Evolutionary conservation across 2,888 invertebrate genomes (phyloP).

Genomic region (Drosophila robusta): DNA sequence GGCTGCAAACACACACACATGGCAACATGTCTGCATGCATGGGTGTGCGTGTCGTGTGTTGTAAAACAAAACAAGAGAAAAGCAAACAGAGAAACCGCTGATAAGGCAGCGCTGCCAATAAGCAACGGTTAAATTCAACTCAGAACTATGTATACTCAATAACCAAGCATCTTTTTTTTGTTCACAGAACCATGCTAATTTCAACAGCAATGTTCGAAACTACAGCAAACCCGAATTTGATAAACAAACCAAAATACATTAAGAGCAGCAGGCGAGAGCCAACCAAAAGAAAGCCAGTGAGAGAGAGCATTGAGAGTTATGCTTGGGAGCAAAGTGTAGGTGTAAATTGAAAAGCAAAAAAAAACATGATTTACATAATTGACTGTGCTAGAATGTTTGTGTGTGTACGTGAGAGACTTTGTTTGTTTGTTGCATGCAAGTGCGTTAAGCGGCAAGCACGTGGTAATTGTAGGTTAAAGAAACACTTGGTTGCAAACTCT

Average conservation of each 20-base stretch:
- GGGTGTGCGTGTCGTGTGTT: constrained; percentile 10
- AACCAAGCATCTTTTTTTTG: constrained; percentile 23
- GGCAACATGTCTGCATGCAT: neutral
- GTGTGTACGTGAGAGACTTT: constrained; percentile 6
- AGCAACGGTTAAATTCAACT: constrained; percentile 13
- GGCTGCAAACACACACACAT: constrained; percentile 23
- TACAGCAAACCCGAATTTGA: constrained; percentile 31
- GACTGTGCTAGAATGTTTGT: constrained; percentile 7
- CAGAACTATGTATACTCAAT: constrained; percentile 8
- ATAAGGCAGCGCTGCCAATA: constrained; percentile 47
- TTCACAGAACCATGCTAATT: constrained; percentile 59
- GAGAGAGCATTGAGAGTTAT: constrained; percentile 11
- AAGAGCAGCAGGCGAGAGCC: constrained; percentile 1
- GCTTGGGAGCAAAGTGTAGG: constrained; percentile 6
- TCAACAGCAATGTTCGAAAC: constrained; percentile 42
- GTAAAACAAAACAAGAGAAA: constrained; percentile 60
- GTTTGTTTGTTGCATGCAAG: constrained; percentile 57
- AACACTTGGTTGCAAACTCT: constrained; percentile 34
- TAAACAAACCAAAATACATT: constrained; percentile 43
- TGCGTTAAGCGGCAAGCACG: constrained; percentile 67
- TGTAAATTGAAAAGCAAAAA: constrained; percentile 19
- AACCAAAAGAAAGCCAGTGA: constrained; percentile 10
- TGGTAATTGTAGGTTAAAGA: constrained; percentile 82
- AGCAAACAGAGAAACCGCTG: constrained; percentile 49
- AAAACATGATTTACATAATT: constrained; percentile 80